Conservation (phyloP, 1,140 invertebrate genomes). For the Piezodorus guildinii region DNA sequence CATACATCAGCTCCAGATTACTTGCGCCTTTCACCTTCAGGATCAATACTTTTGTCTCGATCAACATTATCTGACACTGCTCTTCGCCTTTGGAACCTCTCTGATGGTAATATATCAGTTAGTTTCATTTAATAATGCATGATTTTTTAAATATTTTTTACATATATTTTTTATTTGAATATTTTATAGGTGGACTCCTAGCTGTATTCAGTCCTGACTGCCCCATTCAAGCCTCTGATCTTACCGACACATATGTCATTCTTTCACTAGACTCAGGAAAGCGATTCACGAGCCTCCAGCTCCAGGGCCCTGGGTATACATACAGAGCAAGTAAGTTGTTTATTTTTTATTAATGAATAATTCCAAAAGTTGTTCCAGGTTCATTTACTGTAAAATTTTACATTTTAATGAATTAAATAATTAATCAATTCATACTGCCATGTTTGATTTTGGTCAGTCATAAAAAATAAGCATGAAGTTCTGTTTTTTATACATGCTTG, state of each 20-base stretch:
- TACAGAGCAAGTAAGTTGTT: slow-evolving; percentile 1
- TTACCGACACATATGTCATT: background rate
- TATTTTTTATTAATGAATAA: too few species aligned
- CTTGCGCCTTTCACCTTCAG: slow-evolving; percentile 40
- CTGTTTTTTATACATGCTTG: too few species aligned
- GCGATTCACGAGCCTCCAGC: slow-evolving; percentile 1
- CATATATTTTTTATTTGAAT: background rate
- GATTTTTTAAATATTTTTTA: background rate
- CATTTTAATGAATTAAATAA: too few species aligned
- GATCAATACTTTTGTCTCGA: background rate
- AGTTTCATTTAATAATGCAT: background rate
- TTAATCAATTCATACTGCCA: too few species aligned
- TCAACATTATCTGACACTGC: background rate
- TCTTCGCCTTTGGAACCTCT: slow-evolving; percentile 2
- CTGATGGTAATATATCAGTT: background rate
- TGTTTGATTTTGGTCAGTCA: too few species aligned
- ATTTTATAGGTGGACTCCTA: background rate
- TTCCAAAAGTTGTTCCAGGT: too few species aligned
- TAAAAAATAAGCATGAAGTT: too few species aligned
- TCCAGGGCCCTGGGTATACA: slow-evolving; percentile 3
- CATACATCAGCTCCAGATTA: slow-evolving; percentile 62
- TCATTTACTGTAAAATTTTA: too few species aligned
- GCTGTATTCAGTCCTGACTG: background rate
- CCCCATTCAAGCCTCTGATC: background rate
- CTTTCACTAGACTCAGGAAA: background rate